Evolutionary conservation across 2,888 invertebrate genomes (phyloP), one percentile per base, ranked within the genome.

Genomic region (Malthinus flaveolus): DNA sequence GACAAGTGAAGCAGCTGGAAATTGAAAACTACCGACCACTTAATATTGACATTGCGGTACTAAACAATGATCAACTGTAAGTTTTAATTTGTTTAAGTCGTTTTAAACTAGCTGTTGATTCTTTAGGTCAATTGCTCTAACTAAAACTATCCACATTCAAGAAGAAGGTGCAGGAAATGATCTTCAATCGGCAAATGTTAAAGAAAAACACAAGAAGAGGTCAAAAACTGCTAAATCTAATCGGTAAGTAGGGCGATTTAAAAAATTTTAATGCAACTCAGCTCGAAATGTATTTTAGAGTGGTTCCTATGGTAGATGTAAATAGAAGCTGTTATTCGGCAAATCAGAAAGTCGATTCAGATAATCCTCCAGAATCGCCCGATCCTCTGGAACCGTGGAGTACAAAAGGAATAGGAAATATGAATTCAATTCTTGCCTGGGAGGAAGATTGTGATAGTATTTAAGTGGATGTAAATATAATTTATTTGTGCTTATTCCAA

Each of bases 311-410:
- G 59, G 77, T 67, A 8, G 61, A 63, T 7, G 65, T 70, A n/a
- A 61, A 65, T 49, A 75, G 81, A 68, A 69, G 75, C 49, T 80
- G 80, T 63, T 75, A 75, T 57, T 80, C 81, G 13, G 81, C 80
- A 15, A 74, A 72, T 53, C 65, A 72, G 51, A 62, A 66, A 52
- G 51, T 56, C 31, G 68, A 73, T 59, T 73, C 73, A 0, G 74
- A 75, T 23, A 69, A 66, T 42, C 63, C 69, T 15, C 51, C 67
- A 75, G 6, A 76, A 6, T 82, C 84, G 3, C 83, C 83, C 7
- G 87, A 88, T 79, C 87, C 87, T 4, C 75, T 89, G 59, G 87
- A 89, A 71, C 86, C 89, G 0, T 89, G 89, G 89, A 89, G 88
- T 76, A 88, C 86, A 37, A 83, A 85, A 64, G 85, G 83, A 66